Evolutionary conservation across 1,140 invertebrate genomes (phyloP), one percentile per base, ranked within the genome.

Genomic region (Drosophila funebris): DNA sequence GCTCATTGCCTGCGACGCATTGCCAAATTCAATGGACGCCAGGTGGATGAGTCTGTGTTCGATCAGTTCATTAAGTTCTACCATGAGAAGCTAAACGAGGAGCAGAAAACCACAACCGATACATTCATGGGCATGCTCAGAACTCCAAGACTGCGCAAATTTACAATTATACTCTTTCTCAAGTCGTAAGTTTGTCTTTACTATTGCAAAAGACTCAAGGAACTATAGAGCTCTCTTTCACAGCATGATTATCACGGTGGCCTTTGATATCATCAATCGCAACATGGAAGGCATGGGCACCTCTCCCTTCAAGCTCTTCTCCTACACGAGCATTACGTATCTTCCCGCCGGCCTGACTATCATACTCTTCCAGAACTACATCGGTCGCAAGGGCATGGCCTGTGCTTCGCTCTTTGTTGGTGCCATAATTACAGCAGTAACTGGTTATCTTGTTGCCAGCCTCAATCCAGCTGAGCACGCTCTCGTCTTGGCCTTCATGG

Each of bases 211-310:
- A n/a, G 8, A 7, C 0, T 0, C 11, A 0, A 5, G 8, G 24
- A 11, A 14, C 9, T 14, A 6, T 0, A 3, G n/a, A 4, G 4
- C 0, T 4, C 7, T 61, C 58, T 4, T 14, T 0, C 76, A 11
- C 58, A 93, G 93, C 58, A 94, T 95, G 92, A 92, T 94, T 9
- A 92, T 95, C 69, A 93, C 93, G 1, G 81, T 95, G 9, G 93
- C 93, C 53, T 94, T 94, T 68, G 94, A 95, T 76, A 94, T 94
- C 2, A 93, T 94, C 60, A 93, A 93, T 1, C 89, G 94, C 8
- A 94, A 95, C 76, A 92, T 94, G 36, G 93, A 93, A 53, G 93
- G 94, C 44, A 76, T 94, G 22, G 93, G 93, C n/a, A 92, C 92
- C 16, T 94, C 93, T 0, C 93, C 94, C 0, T 94, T 94, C 50